phyloP scores from a whole-genome alignment of 2,113 vertebrate genomes.

The Alethe diademata region DNA sequence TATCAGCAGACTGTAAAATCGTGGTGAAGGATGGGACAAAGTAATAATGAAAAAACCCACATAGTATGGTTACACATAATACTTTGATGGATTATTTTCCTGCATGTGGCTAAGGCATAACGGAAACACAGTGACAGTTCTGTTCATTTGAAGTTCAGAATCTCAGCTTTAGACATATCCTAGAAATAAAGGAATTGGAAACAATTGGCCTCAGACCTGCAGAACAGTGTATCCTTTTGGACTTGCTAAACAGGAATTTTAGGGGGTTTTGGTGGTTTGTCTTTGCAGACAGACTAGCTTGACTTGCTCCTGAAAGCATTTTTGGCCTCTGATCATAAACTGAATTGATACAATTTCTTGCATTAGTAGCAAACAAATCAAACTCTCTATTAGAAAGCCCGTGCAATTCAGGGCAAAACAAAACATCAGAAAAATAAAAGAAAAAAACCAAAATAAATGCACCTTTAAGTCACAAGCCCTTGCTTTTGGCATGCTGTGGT shows the following conservation, averaged over 20 bases:
- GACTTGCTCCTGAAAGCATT: slow-evolving; percentile 36
- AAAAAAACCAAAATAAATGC: neutral
- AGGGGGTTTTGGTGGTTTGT: neutral
- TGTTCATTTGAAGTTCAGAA: slow-evolving; percentile 3
- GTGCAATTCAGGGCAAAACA: neutral
- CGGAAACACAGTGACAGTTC: neutral
- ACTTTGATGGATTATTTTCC: neutral
- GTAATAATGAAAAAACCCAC: neutral
- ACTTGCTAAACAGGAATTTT: slow-evolving; percentile 55
- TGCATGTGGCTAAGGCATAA: neutral
- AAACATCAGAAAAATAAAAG: neutral
- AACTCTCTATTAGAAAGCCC: slow-evolving; percentile 20
- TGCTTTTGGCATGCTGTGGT: slow-evolving; percentile 49
- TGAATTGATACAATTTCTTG: slow-evolving; percentile 35
- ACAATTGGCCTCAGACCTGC: slow-evolving; percentile 65
- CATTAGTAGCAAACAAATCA: slow-evolving; percentile 6
- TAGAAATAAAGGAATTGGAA: slow-evolving; percentile 9
- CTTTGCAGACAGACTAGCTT: slow-evolving; percentile 44
- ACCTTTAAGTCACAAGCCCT: slow-evolving; percentile 44
- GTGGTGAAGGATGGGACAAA: neutral
- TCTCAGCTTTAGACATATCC: slow-evolving; percentile 12
- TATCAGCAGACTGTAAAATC: neutral
- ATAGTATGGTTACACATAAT: neutral
- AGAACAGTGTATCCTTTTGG: slow-evolving; percentile 77
- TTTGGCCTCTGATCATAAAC: slow-evolving; percentile 40